Evolutionary conservation across 2,888 invertebrate species (phyloP).

Genomic region (Eristalinus aeneus): DNA sequence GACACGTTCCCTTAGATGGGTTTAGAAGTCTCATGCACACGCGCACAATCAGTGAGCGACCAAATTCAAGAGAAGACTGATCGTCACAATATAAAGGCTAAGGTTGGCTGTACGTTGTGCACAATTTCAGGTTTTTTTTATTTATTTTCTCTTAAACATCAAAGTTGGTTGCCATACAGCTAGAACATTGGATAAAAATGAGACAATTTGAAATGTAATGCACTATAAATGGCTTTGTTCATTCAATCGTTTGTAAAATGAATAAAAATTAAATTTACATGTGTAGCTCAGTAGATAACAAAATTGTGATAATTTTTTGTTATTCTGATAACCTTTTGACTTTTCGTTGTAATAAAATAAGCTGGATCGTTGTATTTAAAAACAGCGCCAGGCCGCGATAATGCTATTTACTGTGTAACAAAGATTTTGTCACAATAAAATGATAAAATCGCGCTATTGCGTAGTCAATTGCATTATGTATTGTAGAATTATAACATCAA

Average conservation of each 20-base stretch:
- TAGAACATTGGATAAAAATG: background rate
- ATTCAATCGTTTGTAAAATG: slow-evolving; percentile 1
- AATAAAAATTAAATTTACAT: background rate
- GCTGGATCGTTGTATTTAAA: background rate
- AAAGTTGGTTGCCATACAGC: slow-evolving; percentile 51
- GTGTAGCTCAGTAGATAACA: background rate
- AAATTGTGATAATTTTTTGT: slow-evolving; percentile 40
- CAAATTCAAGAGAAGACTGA: slow-evolving; percentile 65
- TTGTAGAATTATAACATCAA: background rate
- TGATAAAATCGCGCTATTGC: background rate
- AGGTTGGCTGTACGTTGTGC: slow-evolving; percentile 56
- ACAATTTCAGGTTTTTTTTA: slow-evolving; percentile 62
- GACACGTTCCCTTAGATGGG: slow-evolving; percentile 34
- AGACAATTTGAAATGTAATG: too few species aligned
- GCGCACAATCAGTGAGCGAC: slow-evolving; percentile 45
- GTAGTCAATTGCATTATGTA: background rate
- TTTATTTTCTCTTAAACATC: slow-evolving; percentile 37
- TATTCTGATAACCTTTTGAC: slow-evolving; percentile 52
- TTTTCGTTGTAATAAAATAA: background rate
- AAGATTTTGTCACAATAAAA: background rate
- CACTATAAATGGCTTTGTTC: too few species aligned
- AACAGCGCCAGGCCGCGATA: background rate
- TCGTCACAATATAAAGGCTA: slow-evolving; percentile 63
- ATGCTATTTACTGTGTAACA: background rate
- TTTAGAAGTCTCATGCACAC: slow-evolving; percentile 34